Evolutionary conservation across 2,113 vertebrate species (phyloP), one percentile per base, ranked within the genome.

Genomic region (Scatophagus argus): DNA sequence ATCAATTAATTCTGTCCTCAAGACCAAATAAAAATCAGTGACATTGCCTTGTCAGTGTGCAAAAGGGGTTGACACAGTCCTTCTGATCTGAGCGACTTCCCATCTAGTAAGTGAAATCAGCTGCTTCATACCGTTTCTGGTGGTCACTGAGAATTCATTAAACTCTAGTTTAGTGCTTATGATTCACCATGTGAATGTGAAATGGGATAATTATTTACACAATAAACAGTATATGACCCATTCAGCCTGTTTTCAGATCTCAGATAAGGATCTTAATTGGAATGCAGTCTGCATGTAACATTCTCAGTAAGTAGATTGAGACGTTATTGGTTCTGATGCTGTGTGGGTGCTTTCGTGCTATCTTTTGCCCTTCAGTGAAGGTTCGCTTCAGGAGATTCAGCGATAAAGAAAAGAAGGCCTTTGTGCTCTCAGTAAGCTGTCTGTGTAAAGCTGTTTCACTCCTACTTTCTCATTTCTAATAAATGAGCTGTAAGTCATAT

Each of bases 361-460:
- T 66, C 5, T 41, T 55, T 73, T 55, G 25, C 21, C n/a, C 25
- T 14, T 62, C 39, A 27, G 27, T 39, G 16, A 63, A 23, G 51
- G 59, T 71, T 66, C 51, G 44, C 36, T 27, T 70, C 52, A 43
- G 29, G 59, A 71, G 47, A 61, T 66, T 31, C 23, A 55, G 31
- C 21, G 49, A 66, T 38, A 36, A 47, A 47, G 34, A 58, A 51
- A 62, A 58, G 16, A 72, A 8, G 2, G 25, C 21, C 14, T 59
- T 25, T 66, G 52, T 60, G 31, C 19, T 32, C 14, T 54, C 23
- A 25, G 21, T 52, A 9, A 41, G 29, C 62, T 61, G 36, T 16
- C 39, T 69, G 29, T 47, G 25, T 47, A 9, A 81, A 56, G 25
- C 19, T 23, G 27, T 55, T 16, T 58, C 63, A 6, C 23, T 21